phyloP scores from a whole-genome alignment of 2,888 invertebrate genomes.

The Calameuta filiformis region DNA sequence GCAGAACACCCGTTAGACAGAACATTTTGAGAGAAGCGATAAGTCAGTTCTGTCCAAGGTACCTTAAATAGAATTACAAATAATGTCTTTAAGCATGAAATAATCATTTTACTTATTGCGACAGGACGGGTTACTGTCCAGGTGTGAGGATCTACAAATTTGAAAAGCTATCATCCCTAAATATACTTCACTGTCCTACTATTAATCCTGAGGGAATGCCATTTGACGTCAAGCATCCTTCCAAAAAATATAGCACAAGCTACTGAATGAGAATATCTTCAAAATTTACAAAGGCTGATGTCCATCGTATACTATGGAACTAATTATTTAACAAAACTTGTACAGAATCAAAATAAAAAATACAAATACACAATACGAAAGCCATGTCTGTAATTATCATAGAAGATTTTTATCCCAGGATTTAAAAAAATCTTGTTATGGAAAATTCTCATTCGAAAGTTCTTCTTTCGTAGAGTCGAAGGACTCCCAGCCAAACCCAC shows the following conservation, averaged over 20 bases:
- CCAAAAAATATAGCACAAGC: not conserved
- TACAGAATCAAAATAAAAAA: not conserved
- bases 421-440: not conserved
- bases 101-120: conserved; percentile 11
- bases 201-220: conserved; percentile 14
- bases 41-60: conserved; percentile 50
- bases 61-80: not conserved
- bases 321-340: conserved; percentile 14
- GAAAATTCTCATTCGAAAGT: conserved; percentile 29
- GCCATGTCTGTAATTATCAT: not conserved
- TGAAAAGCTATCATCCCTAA: not conserved
- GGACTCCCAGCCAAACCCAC: conserved; percentile 50
- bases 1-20: conserved; percentile 20
- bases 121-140: conserved; percentile 24
- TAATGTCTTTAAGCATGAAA: not conserved
- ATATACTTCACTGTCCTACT: conserved; percentile 25
- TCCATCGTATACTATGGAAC: conserved; percentile 17
- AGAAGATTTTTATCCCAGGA: not conserved
- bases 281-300: not conserved
- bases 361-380: not conserved
- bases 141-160: conserved; percentile 25
- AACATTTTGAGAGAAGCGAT: conserved; percentile 34
- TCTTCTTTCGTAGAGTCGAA: conserved; percentile 46
- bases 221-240: not conserved
- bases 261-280: not conserved